These are phyloP conservation scores for Pangasius macronema DNA, from an alignment of 2,797 vertebrate species.

Conservation along the genomic window DNA sequence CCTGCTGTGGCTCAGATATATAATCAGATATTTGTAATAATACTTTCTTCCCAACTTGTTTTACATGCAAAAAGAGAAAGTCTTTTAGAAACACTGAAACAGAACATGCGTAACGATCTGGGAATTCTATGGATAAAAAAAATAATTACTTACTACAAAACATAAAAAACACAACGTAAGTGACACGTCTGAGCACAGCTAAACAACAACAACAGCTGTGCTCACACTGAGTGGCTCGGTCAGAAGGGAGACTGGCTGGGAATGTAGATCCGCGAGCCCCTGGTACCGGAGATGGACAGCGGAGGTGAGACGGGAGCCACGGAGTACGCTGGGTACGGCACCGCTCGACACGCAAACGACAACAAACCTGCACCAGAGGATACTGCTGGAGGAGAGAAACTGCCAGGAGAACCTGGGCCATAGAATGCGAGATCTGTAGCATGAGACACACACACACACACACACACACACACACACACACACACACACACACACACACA, in stretches of 20 bases:
- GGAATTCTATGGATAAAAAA: not conserved
- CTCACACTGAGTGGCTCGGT: conserved; percentile 3
- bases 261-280: conserved; percentile 54
- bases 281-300: conserved; percentile 41
- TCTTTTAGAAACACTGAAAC: not conserved
- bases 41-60: not conserved
- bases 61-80: not conserved
- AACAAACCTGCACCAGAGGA: conserved; percentile 50
- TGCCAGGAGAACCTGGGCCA: conserved; percentile 55
- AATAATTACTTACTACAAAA: not conserved
- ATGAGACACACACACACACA: conserved; percentile 13
- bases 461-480: conserved; percentile 15
- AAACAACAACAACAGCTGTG: not conserved
- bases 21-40: not conserved
- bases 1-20: not conserved
- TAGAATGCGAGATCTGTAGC: conserved; percentile 61
- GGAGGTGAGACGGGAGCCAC: conserved; percentile 52
- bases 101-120: not conserved
- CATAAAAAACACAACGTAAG: not conserved
- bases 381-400: conserved; percentile 57
- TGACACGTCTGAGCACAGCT: conserved; percentile 4
- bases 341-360: conserved; percentile 55
- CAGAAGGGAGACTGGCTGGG: conserved; percentile 54
- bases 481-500: conserved; percentile 15
- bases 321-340: conserved; percentile 58